Evolutionary conservation across 1,140 invertebrate genomes (phyloP), one percentile per base, ranked within the genome.

Genomic region (Stegodyphus dumicola): DNA sequence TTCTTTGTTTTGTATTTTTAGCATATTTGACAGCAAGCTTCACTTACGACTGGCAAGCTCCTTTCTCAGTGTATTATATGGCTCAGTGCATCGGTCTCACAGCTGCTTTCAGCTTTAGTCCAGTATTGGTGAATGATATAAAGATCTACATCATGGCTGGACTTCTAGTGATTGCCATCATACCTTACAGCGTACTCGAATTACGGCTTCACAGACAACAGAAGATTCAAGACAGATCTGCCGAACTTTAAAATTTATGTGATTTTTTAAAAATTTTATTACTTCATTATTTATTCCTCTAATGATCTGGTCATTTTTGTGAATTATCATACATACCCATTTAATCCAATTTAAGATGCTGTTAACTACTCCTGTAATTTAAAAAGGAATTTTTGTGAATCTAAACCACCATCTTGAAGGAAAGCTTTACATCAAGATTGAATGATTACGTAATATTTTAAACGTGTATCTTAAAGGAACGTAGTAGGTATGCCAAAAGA

Each of bases 31-130:
- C 75, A 1, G 18, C 53, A 7, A 64, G 74, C 5, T 87, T 77
- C 65, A 64, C 78, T 1, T 78, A 87, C n/a, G 78, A 87, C 54
- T 87, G 86, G 86, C 78, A 87, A 70, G 86, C 78, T 11, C 78
- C 86, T 3, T 87, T 87, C 49, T 71, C 86, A 1, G 79, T 78
- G 1, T 87, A 87, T 18, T 83, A 67, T 54, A 56, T 83, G 75
- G 74, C 77, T 9, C 86, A 87, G 51, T 67, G 76, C 48, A 65
- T 87, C 6, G 86, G 86, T n/a, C 48, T 87, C n/a, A 17, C 71
- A 6, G 49, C 71, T 5, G 86, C 86, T 17, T 87, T 87, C 65
- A 56, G 69, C 33, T 70, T 54, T 33, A 87, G 86, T 64, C 65
- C 77, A 3, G 53, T 81, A 17, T 77, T 87, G 10, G 77, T 78